Evolutionary conservation across 1,140 invertebrate genomes (phyloP), one percentile per base, ranked within the genome.

Genomic region (Littorina saxatilis): DNA sequence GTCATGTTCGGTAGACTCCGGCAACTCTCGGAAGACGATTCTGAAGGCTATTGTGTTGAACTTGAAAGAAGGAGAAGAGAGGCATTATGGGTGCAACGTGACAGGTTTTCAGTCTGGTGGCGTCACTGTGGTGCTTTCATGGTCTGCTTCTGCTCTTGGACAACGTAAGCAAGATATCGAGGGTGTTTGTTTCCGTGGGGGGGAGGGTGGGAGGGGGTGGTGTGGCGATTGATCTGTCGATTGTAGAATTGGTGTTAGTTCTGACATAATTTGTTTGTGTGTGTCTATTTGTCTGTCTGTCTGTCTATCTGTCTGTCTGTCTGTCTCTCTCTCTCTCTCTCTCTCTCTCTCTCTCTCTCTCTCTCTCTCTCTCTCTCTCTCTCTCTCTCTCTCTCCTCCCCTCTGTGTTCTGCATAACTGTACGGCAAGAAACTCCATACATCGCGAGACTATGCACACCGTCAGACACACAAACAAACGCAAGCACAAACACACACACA

Each of bases 61-160:
- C 55, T 20, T 78, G 75, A 35, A 27, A 39, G 55, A 3, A 1
- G 37, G n/a, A 17, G 76, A 39, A 27, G 58, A 40, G 2, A 32
- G 76, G 0, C 15, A 17, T 15, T 66, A 27, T 23, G 76, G 76
- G 4, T 78, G 76, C n/a, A 78, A 78, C 76, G 52, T 78, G 20
- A 78, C 76, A 2, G 37, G 55, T 0, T 78, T 78, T 37, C 35
- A 78, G 52, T 32, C 73, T 4, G 55, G 55, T 13, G 76, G 76
- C 11, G 5, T 39, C 0, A 61, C 55, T 2, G n/a, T 13, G 20
- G 58, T 63, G 3, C 35, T 78, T 2, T 27, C 76, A 0, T 78
- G 76, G 76, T 63, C 58, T 0, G 20, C 32, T n/a, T 3, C 40
- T 7, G 70, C 70, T 27, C 70, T 39, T 39, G 5, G 4, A 61